Percentiles rank a stretch among this genome's conserved stretches.
phyloP scores from a whole-genome alignment of 2,797 vertebrate species.

The Lates japonicus region DNA sequence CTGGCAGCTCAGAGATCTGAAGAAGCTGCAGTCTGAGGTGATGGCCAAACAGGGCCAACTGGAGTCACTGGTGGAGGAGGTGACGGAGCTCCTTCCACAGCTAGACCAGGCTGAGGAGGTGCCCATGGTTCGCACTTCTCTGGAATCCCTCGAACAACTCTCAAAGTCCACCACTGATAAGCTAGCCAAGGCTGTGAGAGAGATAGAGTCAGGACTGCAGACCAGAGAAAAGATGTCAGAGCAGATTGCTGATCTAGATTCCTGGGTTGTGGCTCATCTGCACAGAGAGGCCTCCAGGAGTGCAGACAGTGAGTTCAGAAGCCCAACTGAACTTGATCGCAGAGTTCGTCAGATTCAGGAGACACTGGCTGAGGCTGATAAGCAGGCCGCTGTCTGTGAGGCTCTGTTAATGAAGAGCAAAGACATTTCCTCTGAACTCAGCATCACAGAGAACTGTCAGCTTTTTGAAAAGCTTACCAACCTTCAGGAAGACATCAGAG shows the following conservation, averaged over 20 bases:
- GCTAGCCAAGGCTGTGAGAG: constrained; percentile 84
- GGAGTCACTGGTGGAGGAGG: constrained; percentile 84
- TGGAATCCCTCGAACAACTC: constrained; percentile 84
- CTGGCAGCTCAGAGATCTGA: constrained; percentile 88
- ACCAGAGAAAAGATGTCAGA: constrained; percentile 88
- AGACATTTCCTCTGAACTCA: constrained; percentile 82
- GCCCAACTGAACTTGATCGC: constrained; percentile 75
- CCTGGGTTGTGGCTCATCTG: constrained; percentile 84
- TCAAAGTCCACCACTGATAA: constrained; percentile 87
- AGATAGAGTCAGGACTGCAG: constrained; percentile 89
- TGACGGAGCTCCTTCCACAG: constrained; percentile 78
- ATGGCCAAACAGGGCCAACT: constrained; percentile 85
- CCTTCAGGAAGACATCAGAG: constrained; percentile 80
- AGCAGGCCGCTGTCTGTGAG: constrained; percentile 83
- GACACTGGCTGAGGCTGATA: constrained; percentile 83
- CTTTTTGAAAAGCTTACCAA: constrained; percentile 77
- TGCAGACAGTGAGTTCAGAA: constrained; percentile 65
- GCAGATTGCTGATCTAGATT: constrained; percentile 87
- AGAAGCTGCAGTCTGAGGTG: constrained; percentile 86
- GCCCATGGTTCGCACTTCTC: constrained; percentile 80
- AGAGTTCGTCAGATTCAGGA: constrained; percentile 79
- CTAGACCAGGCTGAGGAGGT: constrained; percentile 78
- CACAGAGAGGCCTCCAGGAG: constrained; percentile 71
- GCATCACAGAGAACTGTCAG: constrained; percentile 74
- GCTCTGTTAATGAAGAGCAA: constrained; percentile 84